Evolutionary conservation across 1,140 invertebrate genomes (phyloP), one percentile per base, ranked within the genome.

Genomic region (Atopsyche davidsoni): DNA sequence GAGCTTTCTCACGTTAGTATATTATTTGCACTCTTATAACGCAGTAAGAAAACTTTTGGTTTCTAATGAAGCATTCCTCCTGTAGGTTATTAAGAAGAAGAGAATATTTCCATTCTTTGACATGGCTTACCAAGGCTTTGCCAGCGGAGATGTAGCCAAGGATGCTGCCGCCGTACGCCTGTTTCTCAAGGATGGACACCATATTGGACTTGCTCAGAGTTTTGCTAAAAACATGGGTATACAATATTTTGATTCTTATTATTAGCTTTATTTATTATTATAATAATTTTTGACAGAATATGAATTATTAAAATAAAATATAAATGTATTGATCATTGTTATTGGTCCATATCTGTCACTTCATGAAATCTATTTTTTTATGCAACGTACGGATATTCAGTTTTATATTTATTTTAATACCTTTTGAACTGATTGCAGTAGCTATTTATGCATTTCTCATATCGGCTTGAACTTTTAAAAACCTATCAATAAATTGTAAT

Each of bases 201-300:
- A 89, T 59, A 83, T 98, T 61, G 84, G 82, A 31, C 72, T 99
- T 25, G 81, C 90, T 21, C 96, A 99, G 75, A 98, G 95, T 28
- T 99, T 86, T 77, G 93, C 96, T 49, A 99, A 99, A 75, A 99
- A 99, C 69, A 98, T 99, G 94, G 96, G 94, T 62, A 72, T 91
- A 38, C 13, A 14, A 22, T 4, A 19, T 11, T 41, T 9, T 14
- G 39, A 41, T 41, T 41, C 6, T 16, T n/a, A 7, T 28, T 7
- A 28, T 92, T 91, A 69, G 87, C 86, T 83, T 71, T 66, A 59
- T 50, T 17, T 57, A 42, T n/a, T 39, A 7, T 22, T 25, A 13
- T n/a, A 41, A 16, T 46, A 45, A 28, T 7, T 7, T 7, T 7
- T 28, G n/a, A 28, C 6, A 28, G 6, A 28, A 28, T 7, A 28